Conservation (phyloP, 2,113 vertebrate genomes). For the Tychaedon coryphoeus region DNA sequence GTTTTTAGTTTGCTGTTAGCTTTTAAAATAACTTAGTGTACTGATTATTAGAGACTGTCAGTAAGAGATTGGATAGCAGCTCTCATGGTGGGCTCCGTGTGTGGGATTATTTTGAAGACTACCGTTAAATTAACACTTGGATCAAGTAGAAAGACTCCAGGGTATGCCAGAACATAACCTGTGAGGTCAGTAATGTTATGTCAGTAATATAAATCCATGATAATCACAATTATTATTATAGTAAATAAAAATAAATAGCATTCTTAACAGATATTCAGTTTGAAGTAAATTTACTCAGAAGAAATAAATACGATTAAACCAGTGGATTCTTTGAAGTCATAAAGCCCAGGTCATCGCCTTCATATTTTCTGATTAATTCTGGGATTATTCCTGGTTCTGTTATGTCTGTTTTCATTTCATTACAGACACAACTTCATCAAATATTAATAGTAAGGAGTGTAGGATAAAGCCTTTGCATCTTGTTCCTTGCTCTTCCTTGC, state of each 20-base stretch:
- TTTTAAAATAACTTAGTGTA: neutral
- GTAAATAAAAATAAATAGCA: neutral
- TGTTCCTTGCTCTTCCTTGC: neutral
- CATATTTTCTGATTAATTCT: neutral
- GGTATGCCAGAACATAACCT: neutral
- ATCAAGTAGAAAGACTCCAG: neutral
- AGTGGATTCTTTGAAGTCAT: neutral
- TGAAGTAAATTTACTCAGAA: neutral
- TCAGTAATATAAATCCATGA: neutral
- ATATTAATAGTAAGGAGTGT: neutral
- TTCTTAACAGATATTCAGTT: neutral
- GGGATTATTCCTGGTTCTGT: neutral
- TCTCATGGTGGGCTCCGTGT: rapidly evolving
- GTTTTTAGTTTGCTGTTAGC: neutral
- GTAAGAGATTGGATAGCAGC: neutral
- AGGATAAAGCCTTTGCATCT: neutral
- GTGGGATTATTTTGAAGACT: neutral
- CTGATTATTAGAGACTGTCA: neutral
- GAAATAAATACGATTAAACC: neutral
- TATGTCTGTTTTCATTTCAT: conserved; percentile 2
- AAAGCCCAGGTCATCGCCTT: neutral
- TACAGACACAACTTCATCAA: conserved; percentile 31
- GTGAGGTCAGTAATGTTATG: neutral
- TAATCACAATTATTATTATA: neutral
- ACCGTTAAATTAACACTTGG: neutral